A percentile compares a stretch with the other conserved stretches of the same genome.
phyloP scores from a whole-genome alignment of 2,888 invertebrate species.

The Alloscopus bannaensis region DNA sequence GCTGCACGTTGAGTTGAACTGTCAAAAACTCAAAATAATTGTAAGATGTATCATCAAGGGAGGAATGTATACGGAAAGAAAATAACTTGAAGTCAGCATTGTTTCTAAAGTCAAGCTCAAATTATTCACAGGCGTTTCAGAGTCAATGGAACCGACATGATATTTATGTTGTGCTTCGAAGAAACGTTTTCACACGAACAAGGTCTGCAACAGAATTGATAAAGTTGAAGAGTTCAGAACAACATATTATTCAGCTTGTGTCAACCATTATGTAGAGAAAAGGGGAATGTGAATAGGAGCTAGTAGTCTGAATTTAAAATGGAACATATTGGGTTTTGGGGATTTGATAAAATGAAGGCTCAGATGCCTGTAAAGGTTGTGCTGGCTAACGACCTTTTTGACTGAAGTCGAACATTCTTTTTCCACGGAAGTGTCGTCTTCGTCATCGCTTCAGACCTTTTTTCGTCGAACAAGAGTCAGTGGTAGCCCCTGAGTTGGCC shows the following conservation, averaged over 20 bases:
- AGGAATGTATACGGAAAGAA: too few species aligned
- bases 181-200: conserved; percentile 16
- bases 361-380: conserved; percentile 36
- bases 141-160: conserved; percentile 29
- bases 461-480: neutral
- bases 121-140: too few species aligned
- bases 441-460: conserved; percentile 9
- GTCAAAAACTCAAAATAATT: too few species aligned
- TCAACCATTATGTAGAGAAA: too few species aligned
- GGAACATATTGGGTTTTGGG: conserved; percentile 6
- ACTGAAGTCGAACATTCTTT: conserved; percentile 50
- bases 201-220: conserved; percentile 20
- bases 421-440: conserved; percentile 38
- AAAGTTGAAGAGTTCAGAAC: conserved; percentile 2
- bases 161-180: conserved; percentile 26
- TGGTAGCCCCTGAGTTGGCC: neutral
- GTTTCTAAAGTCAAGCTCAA: too few species aligned
- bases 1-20: too few species aligned
- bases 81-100: too few species aligned
- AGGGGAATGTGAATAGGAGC: too few species aligned
- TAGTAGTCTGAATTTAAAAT: conserved; percentile 14
- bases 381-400: conserved; percentile 40
- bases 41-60: too few species aligned
- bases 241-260: conserved; percentile 12
- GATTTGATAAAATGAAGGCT: conserved; percentile 34